These are phyloP conservation scores for Hybos culiciformis DNA, from an alignment of 2,888 invertebrate species.

Conservation along the genomic window DNA sequence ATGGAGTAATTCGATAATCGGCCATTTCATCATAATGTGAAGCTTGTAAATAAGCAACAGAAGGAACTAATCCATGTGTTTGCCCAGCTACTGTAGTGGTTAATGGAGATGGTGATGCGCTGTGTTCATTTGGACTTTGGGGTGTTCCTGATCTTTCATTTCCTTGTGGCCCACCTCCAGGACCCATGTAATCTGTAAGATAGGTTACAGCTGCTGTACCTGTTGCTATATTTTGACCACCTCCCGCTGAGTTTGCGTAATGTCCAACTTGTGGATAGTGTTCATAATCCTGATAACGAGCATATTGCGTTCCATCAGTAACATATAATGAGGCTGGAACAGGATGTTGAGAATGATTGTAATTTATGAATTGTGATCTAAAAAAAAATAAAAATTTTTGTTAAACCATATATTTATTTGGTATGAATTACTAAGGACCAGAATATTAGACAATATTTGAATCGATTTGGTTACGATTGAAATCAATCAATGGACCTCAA, in stretches of 20 bases:
- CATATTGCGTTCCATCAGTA: conserved; percentile 25
- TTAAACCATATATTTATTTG: conserved; percentile 5
- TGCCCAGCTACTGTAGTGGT: conserved; percentile 35
- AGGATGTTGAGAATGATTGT: conserved; percentile 23
- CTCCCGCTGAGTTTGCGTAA: conserved; percentile 31
- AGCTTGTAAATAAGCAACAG: conserved; percentile 40
- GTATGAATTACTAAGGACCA: too few species aligned
- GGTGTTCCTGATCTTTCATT: conserved; percentile 39
- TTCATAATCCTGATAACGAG: conserved; percentile 44
- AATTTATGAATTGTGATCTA: conserved; percentile 37
- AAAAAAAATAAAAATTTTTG: conserved; percentile 13
- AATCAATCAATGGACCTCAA: neutral
- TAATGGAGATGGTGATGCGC: conserved; percentile 41
- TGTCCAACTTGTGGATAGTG: conserved; percentile 37
- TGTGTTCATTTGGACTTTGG: conserved; percentile 43
- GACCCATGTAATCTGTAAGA: conserved; percentile 24
- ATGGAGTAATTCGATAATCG: conserved; percentile 49
- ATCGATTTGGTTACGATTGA: too few species aligned
- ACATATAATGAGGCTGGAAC: conserved; percentile 15
- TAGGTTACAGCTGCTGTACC: conserved; percentile 17
- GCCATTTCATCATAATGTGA: conserved; percentile 31
- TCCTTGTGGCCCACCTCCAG: conserved; percentile 26
- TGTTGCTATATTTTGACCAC: conserved; percentile 14
- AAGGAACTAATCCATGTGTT: conserved; percentile 19
- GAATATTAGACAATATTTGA: too few species aligned